Evolutionary conservation across 2,113 vertebrate species (phyloP), one percentile per base, ranked within the genome.

Genomic region (Romanogobio albipinnatus): DNA sequence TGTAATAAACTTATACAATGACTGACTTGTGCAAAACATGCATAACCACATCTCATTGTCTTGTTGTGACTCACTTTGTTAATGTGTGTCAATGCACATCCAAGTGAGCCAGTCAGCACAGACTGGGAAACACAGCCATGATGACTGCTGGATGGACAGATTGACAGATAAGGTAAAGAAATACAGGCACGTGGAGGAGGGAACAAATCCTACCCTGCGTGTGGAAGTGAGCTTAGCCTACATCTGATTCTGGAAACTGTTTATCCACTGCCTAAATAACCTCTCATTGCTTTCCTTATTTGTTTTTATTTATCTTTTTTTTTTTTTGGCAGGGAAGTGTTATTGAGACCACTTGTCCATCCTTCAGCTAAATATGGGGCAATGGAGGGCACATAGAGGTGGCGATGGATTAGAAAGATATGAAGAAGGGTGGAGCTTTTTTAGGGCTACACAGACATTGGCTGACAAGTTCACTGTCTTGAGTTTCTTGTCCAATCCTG

Each of bases 361-460:
- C 89, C 91, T 90, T 92, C 86, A 82, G 92, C 93, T 94, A 94
- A 93, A 93, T 92, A 89, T 93, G 93, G 94, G 81, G 75, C 89
- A 86, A 83, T 78, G 81, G 86, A 86, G 36, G 51, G 82, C 58
- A 86, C 62, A 82, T 62, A 59, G 17, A 43, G 86, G 84, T 26
- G 22, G 9, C 2, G n/a, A 43, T 80, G 81, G 81, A 74, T 49
- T 79, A 82, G 61, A 86, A 45, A 82, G 59, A 78, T 81, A 84
- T 87, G 75, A 68, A 79, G 81, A 39, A 26, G 82, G 87, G 82
- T 84, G 73, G 81, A 49, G 77, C 71, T 75, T 86, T 45, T 81
- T 83, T 45, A 68, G 84, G 87, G 71, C 85, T 76, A 39, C 5
- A 10, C 82, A 85, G 81, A 85, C 92, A 94, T 94, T 95, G 94